phyloP scores from a whole-genome alignment of 2,797 vertebrate genomes.

The Lagorchestes hirsutus region DNA sequence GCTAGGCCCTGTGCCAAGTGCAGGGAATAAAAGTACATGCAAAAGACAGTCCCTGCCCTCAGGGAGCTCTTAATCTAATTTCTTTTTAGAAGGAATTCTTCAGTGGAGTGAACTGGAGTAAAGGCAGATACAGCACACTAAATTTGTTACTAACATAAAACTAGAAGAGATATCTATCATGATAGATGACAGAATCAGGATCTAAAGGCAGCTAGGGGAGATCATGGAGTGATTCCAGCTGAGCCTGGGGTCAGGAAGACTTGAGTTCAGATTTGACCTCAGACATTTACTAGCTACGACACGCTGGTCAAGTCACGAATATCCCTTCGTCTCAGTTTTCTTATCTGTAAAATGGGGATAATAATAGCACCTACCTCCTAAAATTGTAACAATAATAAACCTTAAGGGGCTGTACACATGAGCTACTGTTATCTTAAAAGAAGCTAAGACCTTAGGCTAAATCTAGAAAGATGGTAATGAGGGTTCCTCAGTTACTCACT shows the following conservation, averaged over 20 bases:
- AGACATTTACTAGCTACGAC: not conserved
- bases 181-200: not conserved
- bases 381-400: not conserved
- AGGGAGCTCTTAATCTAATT: not conserved
- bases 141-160: not conserved
- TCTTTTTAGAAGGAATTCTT: not conserved
- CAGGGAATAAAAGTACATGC: not conserved
- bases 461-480: not conserved
- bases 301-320: not conserved
- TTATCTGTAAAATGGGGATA: not conserved
- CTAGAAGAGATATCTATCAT: not conserved
- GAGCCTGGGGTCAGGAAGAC: not conserved
- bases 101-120: not conserved
- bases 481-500: not conserved
- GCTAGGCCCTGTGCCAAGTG: not conserved
- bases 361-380: not conserved
- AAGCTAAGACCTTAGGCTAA: not conserved
- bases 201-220: not conserved
- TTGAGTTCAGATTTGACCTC: not conserved
- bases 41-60: not conserved
- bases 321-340: not conserved
- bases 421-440: not conserved
- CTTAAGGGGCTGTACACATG: not conserved
- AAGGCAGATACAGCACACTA: not conserved
- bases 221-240: not conserved